phyloP scores from a whole-genome alignment of 2,888 invertebrate genomes.

The Aphidoletes aphidimyza region DNA sequence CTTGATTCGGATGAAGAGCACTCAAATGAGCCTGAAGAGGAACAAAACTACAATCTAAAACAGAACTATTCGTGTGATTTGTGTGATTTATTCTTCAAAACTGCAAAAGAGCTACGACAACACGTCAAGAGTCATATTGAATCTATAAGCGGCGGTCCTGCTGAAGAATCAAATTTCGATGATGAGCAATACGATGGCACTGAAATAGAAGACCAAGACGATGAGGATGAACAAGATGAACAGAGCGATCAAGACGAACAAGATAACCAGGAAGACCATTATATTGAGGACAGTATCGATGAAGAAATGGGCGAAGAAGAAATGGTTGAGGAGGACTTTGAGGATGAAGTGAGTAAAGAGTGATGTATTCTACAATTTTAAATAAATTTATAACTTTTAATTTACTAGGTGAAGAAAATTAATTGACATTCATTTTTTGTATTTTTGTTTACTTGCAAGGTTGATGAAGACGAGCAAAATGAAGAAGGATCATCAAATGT shows the following conservation, averaged over 20 bases:
- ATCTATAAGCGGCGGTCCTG: neutral
- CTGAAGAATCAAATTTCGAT: constrained; percentile 48
- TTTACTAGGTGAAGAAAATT: neutral
- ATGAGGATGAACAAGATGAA: constrained; percentile 51
- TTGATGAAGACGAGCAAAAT: neutral
- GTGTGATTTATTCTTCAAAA: constrained; percentile 65
- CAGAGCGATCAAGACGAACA: neutral
- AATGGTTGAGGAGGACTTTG: constrained; percentile 12
- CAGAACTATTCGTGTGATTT: constrained; percentile 66
- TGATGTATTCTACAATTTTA: neutral
- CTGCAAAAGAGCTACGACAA: constrained; percentile 64
- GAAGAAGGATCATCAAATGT: neutral
- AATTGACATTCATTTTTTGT: neutral
- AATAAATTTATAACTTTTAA: neutral
- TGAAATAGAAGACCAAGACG: too few relatives aligned
- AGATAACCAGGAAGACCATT: constrained; percentile 25
- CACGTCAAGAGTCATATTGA: constrained; percentile 66
- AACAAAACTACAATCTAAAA: too few relatives aligned
- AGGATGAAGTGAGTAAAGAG: constrained; percentile 39
- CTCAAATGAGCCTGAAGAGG: constrained; percentile 55
- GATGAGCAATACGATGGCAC: constrained; percentile 55
- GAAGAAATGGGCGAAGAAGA: constrained; percentile 47
- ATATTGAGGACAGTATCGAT: neutral
- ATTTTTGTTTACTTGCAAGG: neutral
- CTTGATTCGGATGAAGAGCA: constrained; percentile 55